Evolutionary conservation across 2,113 vertebrate genomes (phyloP).

Genomic region (Glaucomys volans): DNA sequence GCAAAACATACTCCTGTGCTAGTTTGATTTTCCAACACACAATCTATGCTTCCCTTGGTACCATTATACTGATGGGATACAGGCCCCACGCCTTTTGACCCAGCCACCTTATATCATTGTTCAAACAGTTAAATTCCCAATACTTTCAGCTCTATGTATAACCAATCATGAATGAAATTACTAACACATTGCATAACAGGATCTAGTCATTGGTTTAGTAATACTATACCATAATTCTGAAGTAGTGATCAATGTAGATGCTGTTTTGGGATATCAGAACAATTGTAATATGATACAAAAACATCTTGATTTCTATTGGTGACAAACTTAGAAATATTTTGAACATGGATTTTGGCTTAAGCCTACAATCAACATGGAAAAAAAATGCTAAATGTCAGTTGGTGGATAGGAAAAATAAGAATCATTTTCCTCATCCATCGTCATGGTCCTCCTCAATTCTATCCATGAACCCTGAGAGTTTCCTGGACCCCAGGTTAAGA

Average conservation of each 20-base stretch:
- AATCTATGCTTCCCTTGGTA: not conserved
- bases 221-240: no score
- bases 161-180: not conserved
- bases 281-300: no score
- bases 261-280: no score
- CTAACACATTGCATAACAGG: conserved; percentile 1
- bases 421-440: not conserved
- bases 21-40: not conserved
- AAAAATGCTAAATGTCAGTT: conserved; percentile 38
- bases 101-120: not conserved
- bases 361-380: no score
- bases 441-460: not conserved
- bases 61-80: not conserved
- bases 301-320: no score
- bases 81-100: not conserved
- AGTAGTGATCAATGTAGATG: no score
- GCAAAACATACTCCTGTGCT: not conserved
- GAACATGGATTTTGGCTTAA: no score
- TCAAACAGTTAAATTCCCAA: not conserved
- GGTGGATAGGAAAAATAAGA: conserved; percentile 6
- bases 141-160: not conserved
- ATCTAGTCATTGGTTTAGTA: conserved; percentile 5
- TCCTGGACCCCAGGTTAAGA: not conserved
- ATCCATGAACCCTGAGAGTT: not conserved
- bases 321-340: no score